Percentiles rank a stretch among this genome's conserved stretches.
Evolutionary conservation across 2,113 vertebrate species (phyloP).

Genomic region (Heterocephalus glaber): DNA sequence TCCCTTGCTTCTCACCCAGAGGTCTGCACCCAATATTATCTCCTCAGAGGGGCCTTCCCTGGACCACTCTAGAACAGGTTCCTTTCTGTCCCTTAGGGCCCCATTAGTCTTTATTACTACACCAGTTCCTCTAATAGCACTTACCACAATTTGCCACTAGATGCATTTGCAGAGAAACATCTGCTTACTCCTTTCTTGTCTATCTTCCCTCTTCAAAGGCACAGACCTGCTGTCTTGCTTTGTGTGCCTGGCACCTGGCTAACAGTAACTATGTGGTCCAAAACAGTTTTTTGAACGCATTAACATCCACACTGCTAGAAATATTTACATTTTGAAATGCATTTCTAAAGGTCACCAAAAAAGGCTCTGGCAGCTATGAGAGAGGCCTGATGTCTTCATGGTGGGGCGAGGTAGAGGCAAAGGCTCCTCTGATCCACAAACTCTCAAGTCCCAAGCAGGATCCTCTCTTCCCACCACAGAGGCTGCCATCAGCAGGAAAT

Average conservation of each 20-base stretch:
- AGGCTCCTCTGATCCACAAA: background rate
- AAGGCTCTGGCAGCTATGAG: background rate
- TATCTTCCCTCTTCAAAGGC: constrained; percentile 22
- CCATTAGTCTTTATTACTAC: constrained; percentile 3
- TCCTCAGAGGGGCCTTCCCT: background rate
- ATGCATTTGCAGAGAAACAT: background rate
- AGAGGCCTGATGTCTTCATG: background rate
- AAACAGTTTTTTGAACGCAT: background rate
- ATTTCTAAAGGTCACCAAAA: background rate
- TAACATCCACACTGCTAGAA: background rate
- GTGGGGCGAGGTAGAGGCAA: accelerated
- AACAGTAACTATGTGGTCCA: background rate
- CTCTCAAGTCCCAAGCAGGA: background rate
- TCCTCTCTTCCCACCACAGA: background rate
- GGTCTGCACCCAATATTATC: background rate
- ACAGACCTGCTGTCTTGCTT: background rate
- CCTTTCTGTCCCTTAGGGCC: background rate
- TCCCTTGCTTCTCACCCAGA: background rate
- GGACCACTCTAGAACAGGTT: background rate
- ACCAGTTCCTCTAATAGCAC: background rate
- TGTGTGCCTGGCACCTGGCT: constrained; percentile 16
- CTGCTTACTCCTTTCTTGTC: constrained; percentile 2
- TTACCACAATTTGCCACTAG: constrained; percentile 23
- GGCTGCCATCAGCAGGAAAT: background rate
- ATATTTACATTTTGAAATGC: constrained; percentile 27